Evolutionary conservation across 2,888 invertebrate species (phyloP).

Genomic region (Bimastos eiseni): DNA sequence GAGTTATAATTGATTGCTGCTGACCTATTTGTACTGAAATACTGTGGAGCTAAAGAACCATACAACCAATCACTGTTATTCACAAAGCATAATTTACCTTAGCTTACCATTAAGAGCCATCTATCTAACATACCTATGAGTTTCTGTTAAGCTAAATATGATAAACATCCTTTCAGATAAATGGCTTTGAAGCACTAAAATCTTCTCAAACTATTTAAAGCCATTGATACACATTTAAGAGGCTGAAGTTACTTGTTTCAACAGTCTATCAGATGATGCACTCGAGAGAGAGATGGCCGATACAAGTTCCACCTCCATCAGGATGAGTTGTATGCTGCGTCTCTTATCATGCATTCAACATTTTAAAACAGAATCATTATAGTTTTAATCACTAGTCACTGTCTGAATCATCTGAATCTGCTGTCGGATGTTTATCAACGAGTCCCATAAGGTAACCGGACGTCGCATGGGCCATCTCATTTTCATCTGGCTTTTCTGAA

Average conservation of each 20-base stretch:
- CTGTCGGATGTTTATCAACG: slow-evolving; percentile 47
- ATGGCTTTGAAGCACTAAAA: not conserved
- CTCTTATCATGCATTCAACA: not conserved
- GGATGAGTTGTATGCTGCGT: not conserved
- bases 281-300: slow-evolving; percentile 1
- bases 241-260: not conserved
- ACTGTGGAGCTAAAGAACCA: not conserved
- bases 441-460: slow-evolving; percentile 56
- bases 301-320: not conserved
- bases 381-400: slow-evolving; percentile 2
- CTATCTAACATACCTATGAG: not conserved
- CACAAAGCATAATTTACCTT: not conserved
- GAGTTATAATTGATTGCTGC: not conserved
- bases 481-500: slow-evolving; percentile 55
- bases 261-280: not conserved
- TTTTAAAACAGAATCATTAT: not conserved
- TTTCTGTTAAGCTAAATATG: not conserved
- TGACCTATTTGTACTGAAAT: not conserved
- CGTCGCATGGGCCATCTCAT: slow-evolving; percentile 56
- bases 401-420: slow-evolving; percentile 33
- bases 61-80: not conserved
- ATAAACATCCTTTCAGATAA: not conserved
- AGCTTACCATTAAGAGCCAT: not conserved
- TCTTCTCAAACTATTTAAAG: not conserved
- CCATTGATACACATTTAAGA: not conserved